Base-by-base conservation (phyloP, 2,888 invertebrate species). In the Athalia cordata region DNA sequence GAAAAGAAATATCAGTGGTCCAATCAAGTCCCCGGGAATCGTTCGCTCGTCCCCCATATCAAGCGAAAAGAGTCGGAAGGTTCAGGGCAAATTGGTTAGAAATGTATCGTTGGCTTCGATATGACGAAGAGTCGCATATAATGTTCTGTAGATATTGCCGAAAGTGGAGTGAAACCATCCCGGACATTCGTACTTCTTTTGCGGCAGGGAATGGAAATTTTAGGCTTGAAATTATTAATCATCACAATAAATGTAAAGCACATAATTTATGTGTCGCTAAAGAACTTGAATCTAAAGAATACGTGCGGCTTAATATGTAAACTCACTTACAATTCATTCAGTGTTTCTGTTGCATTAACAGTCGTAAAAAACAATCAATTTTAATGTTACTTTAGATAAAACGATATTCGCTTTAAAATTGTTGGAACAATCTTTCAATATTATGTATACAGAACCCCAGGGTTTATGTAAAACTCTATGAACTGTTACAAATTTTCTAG, bases 121-220 rank as follows among this genome's bases (percentile, higher is more conserved):
- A 94, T 84, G 95, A 95, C 84, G 93, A 93, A 84, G 86, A 89
- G 62, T 92, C 92, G 78, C 94, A 95, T 84, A 92, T 93, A 15
- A 95, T 95, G 95, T 95, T 91, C 87, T 95, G 95, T 88, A 94
- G 93, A 84, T 94, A 93, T 85, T 95, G 95, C 85, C 92, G 95
- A 80, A 94, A 94, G 84, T 95, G 95, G 95, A 94, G 94, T 76
- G 92, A 92, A 68, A 93, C 93, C 43, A 91, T 94, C 82, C 93
- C 94, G 11, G 94, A 94, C 80, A 94, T 94, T 84, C 92, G 95
- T 79, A 95, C 95, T n/a, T 95, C 95, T 0, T 95, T 95, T 84
- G 94, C 95, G n/a, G 94, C 94, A 85, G 95, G 95, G 78, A 95
- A 94, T 85, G 93, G 94, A 67, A 95, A 95, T 89, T 95, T 95